Evolutionary conservation across 1,140 invertebrate genomes (phyloP).

Genomic region (Gonatopus flavifemur): DNA sequence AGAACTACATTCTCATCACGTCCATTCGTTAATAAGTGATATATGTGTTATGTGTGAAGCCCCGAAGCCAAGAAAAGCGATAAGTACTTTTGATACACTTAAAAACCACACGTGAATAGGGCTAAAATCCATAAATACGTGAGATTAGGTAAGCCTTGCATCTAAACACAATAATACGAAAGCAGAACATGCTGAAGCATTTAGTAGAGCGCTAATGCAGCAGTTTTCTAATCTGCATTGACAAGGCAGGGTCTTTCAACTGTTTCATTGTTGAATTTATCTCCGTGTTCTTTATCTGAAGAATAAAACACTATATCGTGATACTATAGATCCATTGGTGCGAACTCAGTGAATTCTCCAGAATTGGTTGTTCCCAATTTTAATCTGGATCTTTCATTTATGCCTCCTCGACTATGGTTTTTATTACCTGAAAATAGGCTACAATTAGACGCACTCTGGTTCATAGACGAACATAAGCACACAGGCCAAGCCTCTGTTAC

Average conservation of each 20-base stretch:
- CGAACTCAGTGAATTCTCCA: slow-evolving; percentile 23
- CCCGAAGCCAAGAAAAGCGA: slow-evolving; percentile 1
- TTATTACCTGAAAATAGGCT: slow-evolving; percentile 63
- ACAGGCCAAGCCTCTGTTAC: slow-evolving; percentile 56
- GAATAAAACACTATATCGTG: slow-evolving; percentile 1
- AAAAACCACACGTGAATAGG: too few relatives aligned
- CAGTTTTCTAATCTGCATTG: slow-evolving; percentile 26
- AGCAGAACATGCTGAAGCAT: slow-evolving; percentile 23
- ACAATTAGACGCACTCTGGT: slow-evolving; percentile 53
- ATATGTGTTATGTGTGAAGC: slow-evolving; percentile 31
- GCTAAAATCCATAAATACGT: too few relatives aligned
- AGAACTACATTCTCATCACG: too few relatives aligned
- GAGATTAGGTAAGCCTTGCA: too few relatives aligned
- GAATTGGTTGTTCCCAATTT: slow-evolving; percentile 35
- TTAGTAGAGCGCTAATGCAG: slow-evolving; percentile 31
- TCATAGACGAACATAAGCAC: slow-evolving; percentile 57
- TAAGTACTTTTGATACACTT: neutral
- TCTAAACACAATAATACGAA: slow-evolving; percentile 16
- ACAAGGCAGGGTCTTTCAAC: slow-evolving; percentile 6
- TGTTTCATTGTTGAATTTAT: slow-evolving; percentile 5
- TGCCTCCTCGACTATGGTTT: neutral
- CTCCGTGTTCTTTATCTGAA: too few relatives aligned
- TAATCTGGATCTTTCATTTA: too few relatives aligned
- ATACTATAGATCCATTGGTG: slow-evolving; percentile 8
- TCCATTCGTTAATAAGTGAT: too few relatives aligned